A percentile compares a stretch with the other conserved stretches of the same genome.
Conservation (phyloP, 1,140 invertebrate species). For the Cotesia chilonis region DNA sequence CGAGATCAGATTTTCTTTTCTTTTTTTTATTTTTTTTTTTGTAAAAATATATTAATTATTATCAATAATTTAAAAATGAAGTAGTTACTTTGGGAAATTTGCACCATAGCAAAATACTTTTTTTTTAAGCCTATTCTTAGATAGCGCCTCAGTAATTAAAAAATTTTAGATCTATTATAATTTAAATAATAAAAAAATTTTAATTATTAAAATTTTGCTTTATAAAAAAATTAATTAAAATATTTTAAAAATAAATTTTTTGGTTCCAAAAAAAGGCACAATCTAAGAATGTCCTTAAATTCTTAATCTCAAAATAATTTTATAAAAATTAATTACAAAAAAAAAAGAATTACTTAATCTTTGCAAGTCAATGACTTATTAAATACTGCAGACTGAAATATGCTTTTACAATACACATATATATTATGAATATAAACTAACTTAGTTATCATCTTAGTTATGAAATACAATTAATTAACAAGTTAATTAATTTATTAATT, state of each 20-base stretch:
- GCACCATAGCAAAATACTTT: conserved; percentile 20
- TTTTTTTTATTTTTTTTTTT: background rate
- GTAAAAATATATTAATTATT: background rate
- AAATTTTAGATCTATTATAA: no score
- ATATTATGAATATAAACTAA: no score
- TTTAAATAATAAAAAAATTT: no score
- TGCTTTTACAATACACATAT: background rate
- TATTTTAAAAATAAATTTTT: no score
- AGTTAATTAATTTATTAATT: conserved; percentile 12
- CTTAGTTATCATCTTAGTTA: conserved; percentile 4
- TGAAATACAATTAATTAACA: background rate
- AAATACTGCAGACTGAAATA: conserved; percentile 37
- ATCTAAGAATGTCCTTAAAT: no score
- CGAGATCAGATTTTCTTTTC: background rate
- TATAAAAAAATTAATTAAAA: no score
- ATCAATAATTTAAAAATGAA: conserved; percentile 6
- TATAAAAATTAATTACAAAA: conserved; percentile 20
- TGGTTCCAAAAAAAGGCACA: no score
- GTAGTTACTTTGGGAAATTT: conserved; percentile 30
- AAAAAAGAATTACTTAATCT: conserved; percentile 33
- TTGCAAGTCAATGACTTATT: conserved; percentile 38
- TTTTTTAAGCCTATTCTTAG: background rate
- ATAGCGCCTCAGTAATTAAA: no score
- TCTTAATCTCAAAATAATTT: background rate
- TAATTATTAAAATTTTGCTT: no score